Conservation (phyloP, 2,113 vertebrate species). For the Zeus faber region DNA sequence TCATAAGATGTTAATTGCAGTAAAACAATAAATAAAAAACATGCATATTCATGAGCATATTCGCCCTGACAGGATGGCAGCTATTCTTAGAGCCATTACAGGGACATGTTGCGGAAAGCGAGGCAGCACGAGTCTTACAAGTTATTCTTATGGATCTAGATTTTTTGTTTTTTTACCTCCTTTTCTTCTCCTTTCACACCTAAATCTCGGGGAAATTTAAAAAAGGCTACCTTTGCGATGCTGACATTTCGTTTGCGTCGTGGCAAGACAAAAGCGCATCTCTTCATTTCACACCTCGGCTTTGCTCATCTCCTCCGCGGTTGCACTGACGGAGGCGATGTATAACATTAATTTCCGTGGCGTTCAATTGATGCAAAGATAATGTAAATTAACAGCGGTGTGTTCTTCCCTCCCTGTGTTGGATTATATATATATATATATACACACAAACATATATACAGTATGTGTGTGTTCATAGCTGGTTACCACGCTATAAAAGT, state of each 20-base stretch:
- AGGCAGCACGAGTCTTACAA: background rate
- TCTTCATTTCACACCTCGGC: slow-evolving; percentile 47
- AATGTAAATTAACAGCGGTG: too few species aligned
- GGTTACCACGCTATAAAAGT: too few species aligned
- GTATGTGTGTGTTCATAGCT: too few species aligned
- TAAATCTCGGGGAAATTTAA: slow-evolving; percentile 43
- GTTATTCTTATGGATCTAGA: background rate
- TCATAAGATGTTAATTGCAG: background rate
- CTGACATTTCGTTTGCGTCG: slow-evolving; percentile 55
- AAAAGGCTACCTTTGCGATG: slow-evolving; percentile 32
- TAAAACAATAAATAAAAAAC: too few species aligned
- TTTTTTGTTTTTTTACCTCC: background rate
- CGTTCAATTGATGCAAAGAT: slow-evolving; percentile 18
- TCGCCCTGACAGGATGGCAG: slow-evolving; percentile 6
- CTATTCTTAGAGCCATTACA: slow-evolving; percentile 29
- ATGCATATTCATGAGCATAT: slow-evolving; percentile 35
- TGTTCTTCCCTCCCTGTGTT: background rate
- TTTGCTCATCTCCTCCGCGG: slow-evolving; percentile 37
- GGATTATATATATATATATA: too few species aligned
- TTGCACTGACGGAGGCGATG: slow-evolving; percentile 18
- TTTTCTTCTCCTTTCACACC: slow-evolving; percentile 30
- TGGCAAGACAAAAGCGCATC: slow-evolving; percentile 16
- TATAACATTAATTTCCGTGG: slow-evolving; percentile 37
- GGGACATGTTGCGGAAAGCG: background rate
- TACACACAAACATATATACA: too few species aligned